These are phyloP conservation scores for Calidris pugnax DNA, from an alignment of 2,113 vertebrate species.

Conservation along the genomic window DNA sequence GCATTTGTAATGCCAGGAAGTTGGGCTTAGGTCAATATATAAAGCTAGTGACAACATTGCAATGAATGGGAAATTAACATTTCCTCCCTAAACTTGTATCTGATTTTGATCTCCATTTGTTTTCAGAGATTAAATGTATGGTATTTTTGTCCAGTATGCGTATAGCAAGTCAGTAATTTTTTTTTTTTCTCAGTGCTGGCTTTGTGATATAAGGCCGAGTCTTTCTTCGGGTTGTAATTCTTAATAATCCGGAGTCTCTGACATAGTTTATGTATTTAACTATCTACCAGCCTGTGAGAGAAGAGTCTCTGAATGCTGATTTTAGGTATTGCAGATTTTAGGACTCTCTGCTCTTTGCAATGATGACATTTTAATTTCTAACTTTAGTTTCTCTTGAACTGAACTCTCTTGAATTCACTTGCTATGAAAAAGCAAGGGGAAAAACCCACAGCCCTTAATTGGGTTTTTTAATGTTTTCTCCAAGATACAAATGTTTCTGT, in stretches of 20 bases:
- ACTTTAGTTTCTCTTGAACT: not conserved
- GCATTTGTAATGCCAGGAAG: conserved; percentile 26
- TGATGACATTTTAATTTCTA: not conserved
- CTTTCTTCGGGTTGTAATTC: not conserved
- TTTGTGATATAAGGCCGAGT: not conserved
- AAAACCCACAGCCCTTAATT: not conserved
- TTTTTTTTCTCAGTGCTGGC: not conserved
- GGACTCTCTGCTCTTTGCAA: not conserved
- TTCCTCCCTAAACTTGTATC: conserved; percentile 65
- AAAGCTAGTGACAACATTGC: conserved; percentile 37
- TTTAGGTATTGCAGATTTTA: not conserved
- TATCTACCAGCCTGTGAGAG: not conserved
- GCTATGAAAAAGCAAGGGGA: not conserved
- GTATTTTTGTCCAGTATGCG: not conserved
- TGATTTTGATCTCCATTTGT: conserved; percentile 55
- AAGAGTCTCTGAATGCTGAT: not conserved
- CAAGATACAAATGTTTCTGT: not conserved
- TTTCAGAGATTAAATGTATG: conserved; percentile 44
- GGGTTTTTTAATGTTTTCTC: not conserved
- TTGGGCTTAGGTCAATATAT: conserved; percentile 14
- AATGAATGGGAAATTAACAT: conserved; percentile 73
- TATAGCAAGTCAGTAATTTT: not conserved
- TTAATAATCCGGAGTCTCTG: not conserved
- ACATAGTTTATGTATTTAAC: not conserved
- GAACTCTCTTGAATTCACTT: not conserved